phyloP scores from a whole-genome alignment of 1,140 invertebrate species.

The Lineus longissimus region DNA sequence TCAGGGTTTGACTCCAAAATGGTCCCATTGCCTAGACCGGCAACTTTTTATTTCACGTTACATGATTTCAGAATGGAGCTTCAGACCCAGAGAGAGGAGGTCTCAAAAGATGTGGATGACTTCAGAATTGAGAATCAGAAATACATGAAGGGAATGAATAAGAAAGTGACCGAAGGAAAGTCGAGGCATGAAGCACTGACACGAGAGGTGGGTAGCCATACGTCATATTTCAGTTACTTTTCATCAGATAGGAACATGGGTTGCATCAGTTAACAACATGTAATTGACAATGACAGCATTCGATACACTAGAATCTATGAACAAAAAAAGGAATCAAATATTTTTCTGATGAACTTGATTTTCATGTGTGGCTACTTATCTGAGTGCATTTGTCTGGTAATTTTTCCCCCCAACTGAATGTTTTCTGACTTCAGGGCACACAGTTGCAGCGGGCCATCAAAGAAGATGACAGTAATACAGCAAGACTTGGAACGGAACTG shows the following conservation, averaged over 20 bases:
- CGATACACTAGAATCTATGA: not conserved
- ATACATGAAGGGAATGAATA: slow-evolving; percentile 40
- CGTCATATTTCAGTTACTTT: not conserved
- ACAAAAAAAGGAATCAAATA: too few relatives aligned
- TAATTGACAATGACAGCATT: not conserved
- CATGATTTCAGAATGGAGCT: slow-evolving; percentile 30
- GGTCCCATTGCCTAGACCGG: too few relatives aligned
- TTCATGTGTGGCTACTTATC: too few relatives aligned
- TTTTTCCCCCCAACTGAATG: not conserved
- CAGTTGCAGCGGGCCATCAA: slow-evolving; percentile 38
- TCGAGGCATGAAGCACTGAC: slow-evolving; percentile 37
- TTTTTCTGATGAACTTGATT: too few relatives aligned
- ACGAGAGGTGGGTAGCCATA: slow-evolving; percentile 36
- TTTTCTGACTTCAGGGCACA: slow-evolving; percentile 27
- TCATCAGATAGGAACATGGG: not conserved
- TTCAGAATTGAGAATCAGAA: slow-evolving; percentile 35
- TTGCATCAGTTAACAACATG: not conserved
- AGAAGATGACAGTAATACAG: slow-evolving; percentile 33
- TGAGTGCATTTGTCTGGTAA: not conserved
- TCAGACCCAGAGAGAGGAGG: slow-evolving; percentile 35
- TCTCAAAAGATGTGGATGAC: slow-evolving; percentile 42
- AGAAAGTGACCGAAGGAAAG: slow-evolving; percentile 43
- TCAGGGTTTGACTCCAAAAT: too few relatives aligned
- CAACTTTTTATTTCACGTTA: too few relatives aligned
- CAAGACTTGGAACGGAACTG: slow-evolving; percentile 22